These are phyloP conservation scores for Trilocha varians DNA, from an alignment of 2,888 invertebrate genomes.

Conservation along the genomic window DNA sequence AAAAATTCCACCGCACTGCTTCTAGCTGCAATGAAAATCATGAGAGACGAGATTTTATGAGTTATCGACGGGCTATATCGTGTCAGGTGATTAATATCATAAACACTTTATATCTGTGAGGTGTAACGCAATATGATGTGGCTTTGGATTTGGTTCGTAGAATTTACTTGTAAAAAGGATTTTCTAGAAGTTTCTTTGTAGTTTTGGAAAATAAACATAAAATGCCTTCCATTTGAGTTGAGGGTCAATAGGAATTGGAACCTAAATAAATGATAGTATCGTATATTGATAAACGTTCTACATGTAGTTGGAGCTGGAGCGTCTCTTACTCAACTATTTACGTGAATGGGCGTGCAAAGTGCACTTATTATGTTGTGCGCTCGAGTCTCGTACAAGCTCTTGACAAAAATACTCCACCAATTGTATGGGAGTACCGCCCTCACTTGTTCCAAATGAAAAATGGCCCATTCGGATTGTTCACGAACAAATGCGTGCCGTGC, in stretches of 20 bases:
- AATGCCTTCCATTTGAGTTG: no score
- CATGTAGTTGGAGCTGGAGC: slow-evolving; percentile 1
- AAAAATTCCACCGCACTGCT: slow-evolving; percentile 67
- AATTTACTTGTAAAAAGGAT: no score
- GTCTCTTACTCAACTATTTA: slow-evolving; percentile 7
- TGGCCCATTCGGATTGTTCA: slow-evolving; percentile 70
- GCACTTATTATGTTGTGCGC: slow-evolving; percentile 53
- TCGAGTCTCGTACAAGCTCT: slow-evolving; percentile 58
- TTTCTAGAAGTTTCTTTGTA: no score
- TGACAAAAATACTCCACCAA: slow-evolving; percentile 71
- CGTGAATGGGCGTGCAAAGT: slow-evolving; percentile 38
- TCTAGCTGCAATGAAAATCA: slow-evolving; percentile 65
- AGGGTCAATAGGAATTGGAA: no score
- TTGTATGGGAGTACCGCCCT: slow-evolving; percentile 67
- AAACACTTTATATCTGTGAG: no score
- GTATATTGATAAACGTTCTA: background rate
- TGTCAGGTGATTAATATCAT: slow-evolving; percentile 57
- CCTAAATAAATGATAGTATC: background rate
- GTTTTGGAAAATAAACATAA: no score
- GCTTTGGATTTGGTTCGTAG: no score
- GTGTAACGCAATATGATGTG: no score
- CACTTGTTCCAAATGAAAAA: slow-evolving; percentile 72
- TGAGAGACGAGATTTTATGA: slow-evolving; percentile 67
- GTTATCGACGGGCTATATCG: slow-evolving; percentile 45
- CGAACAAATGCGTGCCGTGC: slow-evolving; percentile 70